These are phyloP conservation scores for Hyles lineata DNA, from an alignment of 2,888 invertebrate genomes.

Conservation along the genomic window DNA sequence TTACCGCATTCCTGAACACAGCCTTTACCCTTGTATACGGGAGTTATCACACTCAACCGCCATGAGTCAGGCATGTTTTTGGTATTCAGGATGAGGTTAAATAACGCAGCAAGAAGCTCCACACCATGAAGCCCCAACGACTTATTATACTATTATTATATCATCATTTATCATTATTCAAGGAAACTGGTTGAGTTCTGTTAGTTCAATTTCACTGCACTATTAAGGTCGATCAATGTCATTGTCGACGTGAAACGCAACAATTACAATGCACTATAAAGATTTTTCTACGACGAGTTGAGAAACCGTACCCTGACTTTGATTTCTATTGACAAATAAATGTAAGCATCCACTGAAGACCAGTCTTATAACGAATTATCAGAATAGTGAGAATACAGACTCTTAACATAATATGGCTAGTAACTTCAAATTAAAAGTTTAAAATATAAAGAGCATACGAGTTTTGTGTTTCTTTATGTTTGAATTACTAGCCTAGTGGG, in stretches of 20 bases:
- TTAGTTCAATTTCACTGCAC: background rate
- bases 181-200: too few species aligned
- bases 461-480: background rate
- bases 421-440: background rate
- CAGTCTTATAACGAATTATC: background rate
- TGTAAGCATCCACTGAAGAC: background rate
- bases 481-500: background rate
- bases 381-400: background rate
- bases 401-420: background rate
- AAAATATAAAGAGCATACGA: background rate
- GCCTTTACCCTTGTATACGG: too few species aligned
- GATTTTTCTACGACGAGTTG: constrained; percentile 10
- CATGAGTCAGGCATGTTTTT: too few species aligned
- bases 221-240: constrained; percentile 21
- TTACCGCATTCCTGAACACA: too few species aligned
- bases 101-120: too few species aligned
- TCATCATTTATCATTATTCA: too few species aligned
- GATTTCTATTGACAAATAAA: constrained; percentile 6
- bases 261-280: constrained; percentile 4
- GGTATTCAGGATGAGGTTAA: too few species aligned
- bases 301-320: background rate
- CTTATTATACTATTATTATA: too few species aligned
- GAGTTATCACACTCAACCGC: too few species aligned
- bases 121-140: too few species aligned
- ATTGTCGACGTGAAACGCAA: background rate